These are phyloP conservation scores for Vireo griseus DNA, from an alignment of 2,797 vertebrate genomes.

Conservation along the genomic window DNA sequence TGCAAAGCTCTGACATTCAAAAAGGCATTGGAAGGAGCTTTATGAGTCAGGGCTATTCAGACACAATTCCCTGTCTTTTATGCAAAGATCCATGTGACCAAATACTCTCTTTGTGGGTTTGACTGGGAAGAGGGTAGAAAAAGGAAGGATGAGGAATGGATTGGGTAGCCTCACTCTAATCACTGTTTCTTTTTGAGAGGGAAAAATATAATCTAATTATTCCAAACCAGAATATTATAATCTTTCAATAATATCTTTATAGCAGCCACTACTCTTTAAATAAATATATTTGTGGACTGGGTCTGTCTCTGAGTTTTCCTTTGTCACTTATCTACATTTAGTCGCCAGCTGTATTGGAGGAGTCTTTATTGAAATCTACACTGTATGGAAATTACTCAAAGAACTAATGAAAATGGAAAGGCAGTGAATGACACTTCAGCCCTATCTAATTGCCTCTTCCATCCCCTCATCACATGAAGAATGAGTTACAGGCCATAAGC, in stretches of 20 bases:
- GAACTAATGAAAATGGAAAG: not conserved
- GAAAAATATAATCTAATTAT: constrained; percentile 18
- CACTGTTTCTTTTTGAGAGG: not conserved
- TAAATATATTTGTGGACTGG: not conserved
- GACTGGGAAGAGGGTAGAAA: not conserved
- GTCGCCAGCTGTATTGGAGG: not conserved
- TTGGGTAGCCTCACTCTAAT: not conserved
- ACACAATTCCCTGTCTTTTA: constrained; percentile 20
- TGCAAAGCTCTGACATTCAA: constrained; percentile 1
- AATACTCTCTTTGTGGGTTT: not conserved
- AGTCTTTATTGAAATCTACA: not conserved
- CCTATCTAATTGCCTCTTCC: not conserved
- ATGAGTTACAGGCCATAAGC: not conserved
- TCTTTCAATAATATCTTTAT: not conserved
- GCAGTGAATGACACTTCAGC: not conserved
- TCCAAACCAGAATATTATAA: not conserved
- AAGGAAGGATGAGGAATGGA: not conserved
- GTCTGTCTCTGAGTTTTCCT: not conserved
- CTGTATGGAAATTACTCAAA: constrained; percentile 3
- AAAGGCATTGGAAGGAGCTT: constrained; percentile 34
- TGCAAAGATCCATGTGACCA: constrained; percentile 1
- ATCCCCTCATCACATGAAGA: not conserved
- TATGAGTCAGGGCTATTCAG: constrained; percentile 6
- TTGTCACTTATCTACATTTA: not conserved
- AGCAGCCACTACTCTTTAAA: not conserved